These are phyloP conservation scores for Coracias cyanogaster DNA, from an alignment of 2,797 vertebrate genomes.

Conservation along the genomic window DNA sequence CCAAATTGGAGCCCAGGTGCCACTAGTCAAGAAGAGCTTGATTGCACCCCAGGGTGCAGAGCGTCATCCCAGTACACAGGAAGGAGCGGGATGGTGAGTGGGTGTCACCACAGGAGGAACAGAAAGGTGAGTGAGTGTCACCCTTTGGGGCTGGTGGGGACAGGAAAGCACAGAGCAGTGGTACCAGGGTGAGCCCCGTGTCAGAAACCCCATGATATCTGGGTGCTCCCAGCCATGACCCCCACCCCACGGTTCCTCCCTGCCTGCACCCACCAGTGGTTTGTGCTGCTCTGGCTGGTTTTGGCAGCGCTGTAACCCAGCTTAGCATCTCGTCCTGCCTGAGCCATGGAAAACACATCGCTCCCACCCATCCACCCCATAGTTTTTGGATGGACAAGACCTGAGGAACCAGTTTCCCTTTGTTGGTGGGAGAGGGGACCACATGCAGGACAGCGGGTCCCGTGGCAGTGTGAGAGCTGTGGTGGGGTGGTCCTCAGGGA, in stretches of 20 bases:
- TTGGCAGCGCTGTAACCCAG: background rate
- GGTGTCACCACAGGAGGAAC: background rate
- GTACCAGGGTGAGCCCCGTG: background rate
- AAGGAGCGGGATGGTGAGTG: background rate
- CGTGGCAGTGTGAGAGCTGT: fast-evolving
- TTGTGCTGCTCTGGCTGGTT: background rate
- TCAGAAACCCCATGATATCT: background rate
- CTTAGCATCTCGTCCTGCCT: background rate
- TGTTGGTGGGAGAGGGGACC: fast-evolving
- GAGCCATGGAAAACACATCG: background rate
- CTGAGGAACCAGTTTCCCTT: background rate
- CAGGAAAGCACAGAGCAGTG: background rate
- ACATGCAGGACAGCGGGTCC: fast-evolving
- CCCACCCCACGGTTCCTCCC: background rate
- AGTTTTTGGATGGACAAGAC: fast-evolving
- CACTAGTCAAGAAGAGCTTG: background rate
- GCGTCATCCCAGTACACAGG: background rate
- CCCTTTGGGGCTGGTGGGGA: background rate
- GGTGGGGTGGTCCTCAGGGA: fast-evolving
- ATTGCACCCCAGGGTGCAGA: background rate
- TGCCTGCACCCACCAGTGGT: background rate
- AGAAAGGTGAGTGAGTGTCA: background rate
- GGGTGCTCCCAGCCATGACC: background rate
- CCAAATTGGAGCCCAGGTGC: background rate
- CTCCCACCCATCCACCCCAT: fast-evolving